Evolutionary conservation across 2,797 vertebrate species (phyloP).

Genomic region (Champsocephalus esox): DNA sequence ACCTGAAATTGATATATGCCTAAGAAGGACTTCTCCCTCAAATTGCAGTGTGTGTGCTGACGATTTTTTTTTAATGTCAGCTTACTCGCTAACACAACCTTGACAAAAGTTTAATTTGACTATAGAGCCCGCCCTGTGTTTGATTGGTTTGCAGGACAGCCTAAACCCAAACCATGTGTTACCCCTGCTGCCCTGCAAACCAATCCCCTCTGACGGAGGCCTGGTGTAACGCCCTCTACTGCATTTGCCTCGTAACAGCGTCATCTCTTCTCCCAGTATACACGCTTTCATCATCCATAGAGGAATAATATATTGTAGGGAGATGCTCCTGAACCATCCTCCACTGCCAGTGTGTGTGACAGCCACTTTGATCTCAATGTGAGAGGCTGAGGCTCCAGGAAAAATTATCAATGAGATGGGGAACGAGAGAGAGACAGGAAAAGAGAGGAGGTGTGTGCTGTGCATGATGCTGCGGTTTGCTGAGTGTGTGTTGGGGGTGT

Average conservation of each 20-base stretch:
- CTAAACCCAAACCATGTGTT: slow-evolving; percentile 48
- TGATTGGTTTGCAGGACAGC: slow-evolving; percentile 42
- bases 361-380: slow-evolving; percentile 84
- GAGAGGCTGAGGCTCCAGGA: slow-evolving; percentile 82
- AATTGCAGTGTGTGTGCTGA: background rate
- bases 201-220: slow-evolving; percentile 62
- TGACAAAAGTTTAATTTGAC: slow-evolving; percentile 50
- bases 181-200: slow-evolving; percentile 44
- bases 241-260: slow-evolving; percentile 78
- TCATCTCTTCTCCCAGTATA: slow-evolving; percentile 68
- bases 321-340: slow-evolving; percentile 78
- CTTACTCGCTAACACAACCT: slow-evolving; percentile 23
- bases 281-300: slow-evolving; percentile 82
- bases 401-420: slow-evolving; percentile 86
- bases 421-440: slow-evolving; percentile 56
- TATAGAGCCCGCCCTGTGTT: slow-evolving; percentile 25
- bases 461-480: background rate
- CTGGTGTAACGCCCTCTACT: slow-evolving; percentile 64
- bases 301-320: slow-evolving; percentile 80
- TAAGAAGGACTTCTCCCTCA: background rate
- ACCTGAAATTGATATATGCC: no score
- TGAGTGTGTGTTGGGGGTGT: slow-evolving; percentile 10
- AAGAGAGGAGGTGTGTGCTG: slow-evolving; percentile 25
- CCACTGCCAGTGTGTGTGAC: slow-evolving; percentile 81
- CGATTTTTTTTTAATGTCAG: background rate